Evolutionary conservation across 1,140 invertebrate genomes (phyloP).

Genomic region (Batillaria attramentaria): DNA sequence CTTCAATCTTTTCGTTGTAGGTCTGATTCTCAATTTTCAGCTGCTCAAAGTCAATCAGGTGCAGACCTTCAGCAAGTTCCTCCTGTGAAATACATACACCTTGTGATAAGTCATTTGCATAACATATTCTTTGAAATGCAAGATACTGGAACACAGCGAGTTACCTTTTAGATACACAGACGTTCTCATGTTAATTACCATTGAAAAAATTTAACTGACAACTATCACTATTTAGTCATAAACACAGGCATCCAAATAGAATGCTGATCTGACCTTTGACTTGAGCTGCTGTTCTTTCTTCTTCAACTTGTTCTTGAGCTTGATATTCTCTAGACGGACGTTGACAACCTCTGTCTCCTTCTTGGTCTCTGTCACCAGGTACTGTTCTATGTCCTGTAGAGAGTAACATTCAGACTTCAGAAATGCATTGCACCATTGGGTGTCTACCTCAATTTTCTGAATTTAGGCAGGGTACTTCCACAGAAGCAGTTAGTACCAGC

Average conservation of each 20-base stretch:
- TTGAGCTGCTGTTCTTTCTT: slow-evolving; percentile 70
- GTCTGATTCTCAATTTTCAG: slow-evolving; percentile 74
- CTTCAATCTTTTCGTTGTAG: slow-evolving; percentile 74
- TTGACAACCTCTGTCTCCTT: slow-evolving; percentile 69
- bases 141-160: too few species aligned
- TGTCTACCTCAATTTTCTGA: too few species aligned
- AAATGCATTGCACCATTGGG: too few species aligned
- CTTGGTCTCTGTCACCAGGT: slow-evolving; percentile 59
- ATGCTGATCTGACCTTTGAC: slow-evolving; percentile 61
- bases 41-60: slow-evolving; percentile 73
- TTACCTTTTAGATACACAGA: too few species aligned
- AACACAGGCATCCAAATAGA: not conserved
- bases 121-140: too few species aligned
- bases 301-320: slow-evolving; percentile 71
- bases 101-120: too few species aligned
- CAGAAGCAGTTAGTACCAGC: too few species aligned
- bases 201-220: too few species aligned
- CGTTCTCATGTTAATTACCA: too few species aligned
- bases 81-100: slow-evolving; percentile 58
- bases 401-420: too few species aligned
- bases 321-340: slow-evolving; percentile 71
- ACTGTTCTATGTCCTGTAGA: slow-evolving; percentile 69
- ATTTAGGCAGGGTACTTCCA: too few species aligned
- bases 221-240: too few species aligned
- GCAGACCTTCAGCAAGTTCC: slow-evolving; percentile 70